Evolutionary conservation across 1,140 invertebrate genomes (phyloP).

Genomic region (Philaenus spumarius): DNA sequence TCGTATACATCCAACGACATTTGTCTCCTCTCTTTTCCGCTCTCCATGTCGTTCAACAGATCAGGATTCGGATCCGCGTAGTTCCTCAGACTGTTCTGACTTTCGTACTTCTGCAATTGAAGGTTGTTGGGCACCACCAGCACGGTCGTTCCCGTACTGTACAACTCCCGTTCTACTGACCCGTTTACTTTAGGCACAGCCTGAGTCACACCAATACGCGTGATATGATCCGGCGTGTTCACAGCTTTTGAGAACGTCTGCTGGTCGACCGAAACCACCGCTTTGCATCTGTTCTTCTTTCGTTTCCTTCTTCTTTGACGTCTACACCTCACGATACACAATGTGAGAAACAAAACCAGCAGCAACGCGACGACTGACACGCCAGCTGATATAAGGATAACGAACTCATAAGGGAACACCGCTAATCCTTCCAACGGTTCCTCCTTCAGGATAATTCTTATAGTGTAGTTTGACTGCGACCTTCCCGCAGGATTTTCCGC

Average conservation of each 20-base stretch:
- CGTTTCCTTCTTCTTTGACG: constrained; percentile 35
- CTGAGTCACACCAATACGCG: constrained; percentile 16
- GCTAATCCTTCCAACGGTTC: constrained; percentile 57
- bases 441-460: constrained; percentile 63
- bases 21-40: constrained; percentile 50
- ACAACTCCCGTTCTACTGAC: constrained; percentile 30
- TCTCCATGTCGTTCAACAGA: constrained; percentile 66
- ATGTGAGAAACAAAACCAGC: constrained; percentile 20
- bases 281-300: constrained; percentile 37
- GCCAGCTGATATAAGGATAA: constrained; percentile 55
- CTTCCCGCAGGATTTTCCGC: constrained; percentile 76
- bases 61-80: constrained; percentile 65
- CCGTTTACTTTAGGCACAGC: constrained; percentile 30
- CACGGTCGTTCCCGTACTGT: constrained; percentile 27
- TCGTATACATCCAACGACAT: constrained; percentile 38
- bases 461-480: constrained; percentile 65
- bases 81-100: constrained; percentile 29
- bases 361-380: constrained; percentile 26
- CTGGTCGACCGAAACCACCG: constrained; percentile 35
- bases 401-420: constrained; percentile 57
- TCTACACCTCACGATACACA: constrained; percentile 29
- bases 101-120: constrained; percentile 35
- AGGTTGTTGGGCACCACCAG: constrained; percentile 35
- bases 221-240: constrained; percentile 21
- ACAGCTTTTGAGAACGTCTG: constrained; percentile 31